Evolutionary conservation across 2,888 invertebrate genomes (phyloP).

Genomic region (Watsonalla binaria): DNA sequence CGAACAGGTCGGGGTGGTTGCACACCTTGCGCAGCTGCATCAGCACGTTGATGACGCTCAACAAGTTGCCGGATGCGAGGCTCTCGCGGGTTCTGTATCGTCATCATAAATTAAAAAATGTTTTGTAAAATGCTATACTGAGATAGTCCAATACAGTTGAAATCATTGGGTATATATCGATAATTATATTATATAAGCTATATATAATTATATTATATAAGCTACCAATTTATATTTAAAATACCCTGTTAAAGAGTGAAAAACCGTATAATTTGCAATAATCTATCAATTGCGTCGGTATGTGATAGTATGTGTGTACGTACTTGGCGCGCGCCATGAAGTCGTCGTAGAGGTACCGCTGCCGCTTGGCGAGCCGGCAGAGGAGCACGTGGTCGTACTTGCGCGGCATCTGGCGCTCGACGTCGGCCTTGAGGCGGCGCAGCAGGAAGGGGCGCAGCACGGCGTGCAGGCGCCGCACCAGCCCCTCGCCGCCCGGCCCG

Average conservation of each 20-base stretch:
- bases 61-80: slow-evolving; percentile 92
- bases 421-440: slow-evolving; percentile 94
- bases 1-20: slow-evolving; percentile 98
- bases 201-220: too few species aligned
- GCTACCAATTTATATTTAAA: too few species aligned
- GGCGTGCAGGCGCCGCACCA: slow-evolving; percentile 56
- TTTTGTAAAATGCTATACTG: too few species aligned
- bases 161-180: too few species aligned
- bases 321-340: slow-evolving; percentile 98
- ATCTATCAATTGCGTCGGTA: too few species aligned
- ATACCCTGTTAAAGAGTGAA: too few species aligned
- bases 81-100: slow-evolving; percentile 95
- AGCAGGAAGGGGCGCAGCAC: slow-evolving; percentile 95
- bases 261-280: too few species aligned
- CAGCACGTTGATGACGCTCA: slow-evolving; percentile 96
- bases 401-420: slow-evolving; percentile 96
- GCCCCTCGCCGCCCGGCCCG: slow-evolving; percentile 52
- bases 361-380: slow-evolving; percentile 96
- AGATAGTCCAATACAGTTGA: too few species aligned
- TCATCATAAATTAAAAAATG: too few species aligned
- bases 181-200: too few species aligned
- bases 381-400: slow-evolving; percentile 97
- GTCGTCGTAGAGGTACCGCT: slow-evolving; percentile 98
- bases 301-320: slow-evolving; percentile 40
- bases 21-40: slow-evolving; percentile 99